phyloP scores from a whole-genome alignment of 2,888 invertebrate genomes.

The Agrochola circellaris region DNA sequence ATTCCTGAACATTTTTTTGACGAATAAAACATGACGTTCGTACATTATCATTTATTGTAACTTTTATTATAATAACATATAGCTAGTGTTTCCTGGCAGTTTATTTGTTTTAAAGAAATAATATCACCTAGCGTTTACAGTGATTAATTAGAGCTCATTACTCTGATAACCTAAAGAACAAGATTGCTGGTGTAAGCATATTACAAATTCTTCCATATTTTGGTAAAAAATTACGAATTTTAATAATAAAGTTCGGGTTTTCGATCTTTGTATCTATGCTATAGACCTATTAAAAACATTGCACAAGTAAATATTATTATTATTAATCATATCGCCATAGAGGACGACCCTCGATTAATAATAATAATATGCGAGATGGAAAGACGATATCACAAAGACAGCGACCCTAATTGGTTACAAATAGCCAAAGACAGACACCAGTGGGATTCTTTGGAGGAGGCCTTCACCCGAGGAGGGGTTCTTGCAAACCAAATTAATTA shows the following conservation, averaged over 20 bases:
- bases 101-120: neutral
- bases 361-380: too few relatives aligned
- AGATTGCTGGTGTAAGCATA: neutral
- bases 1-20: neutral
- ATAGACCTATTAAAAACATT: too few relatives aligned
- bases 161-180: too few relatives aligned
- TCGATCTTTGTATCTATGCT: neutral
- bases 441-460: too few relatives aligned
- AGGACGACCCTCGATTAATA: too few relatives aligned
- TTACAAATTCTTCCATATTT: neutral
- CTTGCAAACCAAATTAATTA: too few relatives aligned
- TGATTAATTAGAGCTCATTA: neutral
- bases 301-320: too few relatives aligned
- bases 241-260: neutral
- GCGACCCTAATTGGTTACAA: too few relatives aligned
- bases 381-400: too few relatives aligned
- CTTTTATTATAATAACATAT: slow-evolving; percentile 17
- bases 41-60: neutral
- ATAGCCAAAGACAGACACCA: too few relatives aligned
- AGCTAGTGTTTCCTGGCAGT: slow-evolving; percentile 16
- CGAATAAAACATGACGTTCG: neutral
- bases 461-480: too few relatives aligned
- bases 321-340: too few relatives aligned
- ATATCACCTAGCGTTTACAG: neutral
- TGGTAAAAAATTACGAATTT: neutral